These are phyloP conservation scores for Grantiella picta DNA, from an alignment of 2,113 vertebrate genomes.

Conservation along the genomic window DNA sequence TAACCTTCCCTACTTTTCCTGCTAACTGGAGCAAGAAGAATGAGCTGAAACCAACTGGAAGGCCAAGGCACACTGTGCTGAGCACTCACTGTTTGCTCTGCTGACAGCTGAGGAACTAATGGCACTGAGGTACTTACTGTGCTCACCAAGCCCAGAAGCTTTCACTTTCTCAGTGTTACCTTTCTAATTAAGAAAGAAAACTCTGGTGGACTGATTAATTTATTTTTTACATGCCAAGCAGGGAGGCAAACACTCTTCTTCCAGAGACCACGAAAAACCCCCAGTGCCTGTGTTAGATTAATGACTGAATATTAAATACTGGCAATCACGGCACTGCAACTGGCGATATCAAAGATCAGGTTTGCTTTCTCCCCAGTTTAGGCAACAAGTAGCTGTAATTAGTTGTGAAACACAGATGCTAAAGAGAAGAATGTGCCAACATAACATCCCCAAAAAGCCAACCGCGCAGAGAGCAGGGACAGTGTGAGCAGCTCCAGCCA, in stretches of 20 bases:
- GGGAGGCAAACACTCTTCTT: not conserved
- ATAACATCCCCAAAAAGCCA: not conserved
- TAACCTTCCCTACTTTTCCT: not conserved
- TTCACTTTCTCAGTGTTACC: not conserved
- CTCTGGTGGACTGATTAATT: not conserved
- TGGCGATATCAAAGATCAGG: rapidly evolving
- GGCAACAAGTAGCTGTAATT: not conserved
- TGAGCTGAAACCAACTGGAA: not conserved
- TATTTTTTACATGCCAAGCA: not conserved
- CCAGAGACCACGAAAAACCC: not conserved
- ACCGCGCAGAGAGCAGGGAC: rapidly evolving
- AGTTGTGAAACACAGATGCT: not conserved
- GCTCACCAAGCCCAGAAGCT: not conserved
- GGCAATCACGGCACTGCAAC: not conserved
- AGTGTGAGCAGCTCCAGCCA: rapidly evolving
- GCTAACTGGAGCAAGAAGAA: conserved; percentile 15
- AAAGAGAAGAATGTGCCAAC: rapidly evolving
- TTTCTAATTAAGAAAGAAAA: not conserved
- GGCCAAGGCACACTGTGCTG: not conserved
- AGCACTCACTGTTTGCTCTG: not conserved
- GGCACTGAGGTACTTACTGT: not conserved
- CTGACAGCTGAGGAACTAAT: not conserved
- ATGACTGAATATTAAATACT: rapidly evolving
- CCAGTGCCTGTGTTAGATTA: not conserved
- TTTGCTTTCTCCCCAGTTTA: not conserved